These are phyloP conservation scores for Albula glossodonta DNA, from an alignment of 2,113 vertebrate genomes.

Conservation along the genomic window DNA sequence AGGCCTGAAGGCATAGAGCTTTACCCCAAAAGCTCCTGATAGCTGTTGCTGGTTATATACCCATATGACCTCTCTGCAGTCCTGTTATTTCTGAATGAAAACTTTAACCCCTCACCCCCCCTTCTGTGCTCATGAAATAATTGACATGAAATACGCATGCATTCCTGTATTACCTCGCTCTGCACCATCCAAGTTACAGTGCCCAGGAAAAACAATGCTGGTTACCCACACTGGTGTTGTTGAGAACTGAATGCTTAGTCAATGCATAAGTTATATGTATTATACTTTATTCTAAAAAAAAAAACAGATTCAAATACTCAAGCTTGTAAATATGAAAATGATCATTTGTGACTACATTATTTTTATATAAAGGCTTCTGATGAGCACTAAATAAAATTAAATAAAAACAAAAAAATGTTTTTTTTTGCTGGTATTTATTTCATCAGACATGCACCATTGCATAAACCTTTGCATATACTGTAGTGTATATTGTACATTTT, in stretches of 20 bases:
- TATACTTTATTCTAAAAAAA: slow-evolving; percentile 32
- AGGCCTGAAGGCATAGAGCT: no score
- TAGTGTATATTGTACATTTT: no score
- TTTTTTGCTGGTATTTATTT: neutral
- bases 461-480: neutral
- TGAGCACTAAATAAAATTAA: slow-evolving; percentile 48
- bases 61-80: no score
- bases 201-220: slow-evolving; percentile 4
- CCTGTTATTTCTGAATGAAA: neutral
- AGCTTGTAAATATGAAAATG: slow-evolving; percentile 58
- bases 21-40: no score
- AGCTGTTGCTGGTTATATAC: no score
- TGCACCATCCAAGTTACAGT: slow-evolving; percentile 29
- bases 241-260: slow-evolving; percentile 59
- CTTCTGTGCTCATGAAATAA: slow-evolving; percentile 7
- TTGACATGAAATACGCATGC: slow-evolving; percentile 62
- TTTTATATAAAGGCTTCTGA: slow-evolving; percentile 75
- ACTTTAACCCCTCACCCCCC: neutral
- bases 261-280: slow-evolving; percentile 44
- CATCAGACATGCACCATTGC: neutral
- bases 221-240: slow-evolving; percentile 5
- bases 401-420: neutral
- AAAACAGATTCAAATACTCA: slow-evolving; percentile 23
- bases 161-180: slow-evolving; percentile 31
- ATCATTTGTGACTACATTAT: slow-evolving; percentile 61